A percentile compares a stretch with the other conserved stretches of the same genome.
phyloP scores from a whole-genome alignment of 2,888 invertebrate genomes.

The Dynastes hyllus region DNA sequence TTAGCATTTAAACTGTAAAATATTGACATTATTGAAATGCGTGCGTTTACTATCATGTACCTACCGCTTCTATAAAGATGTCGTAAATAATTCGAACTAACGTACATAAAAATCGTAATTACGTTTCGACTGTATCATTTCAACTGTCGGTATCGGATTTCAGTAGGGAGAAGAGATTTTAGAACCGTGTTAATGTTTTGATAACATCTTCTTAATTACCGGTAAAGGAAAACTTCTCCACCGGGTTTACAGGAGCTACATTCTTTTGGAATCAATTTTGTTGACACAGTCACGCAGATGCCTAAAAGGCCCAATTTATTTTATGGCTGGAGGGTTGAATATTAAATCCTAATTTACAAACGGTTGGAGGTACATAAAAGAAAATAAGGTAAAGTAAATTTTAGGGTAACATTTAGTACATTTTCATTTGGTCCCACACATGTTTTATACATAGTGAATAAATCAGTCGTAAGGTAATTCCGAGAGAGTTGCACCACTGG shows the following conservation, averaged over 20 bases:
- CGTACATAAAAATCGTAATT: conserved; percentile 27
- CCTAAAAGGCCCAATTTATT: not conserved
- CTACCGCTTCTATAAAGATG: conserved; percentile 9
- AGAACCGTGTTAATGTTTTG: conserved; percentile 22
- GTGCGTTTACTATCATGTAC: conserved; percentile 17
- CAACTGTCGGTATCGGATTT: conserved; percentile 2
- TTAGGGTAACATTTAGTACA: too few species aligned
- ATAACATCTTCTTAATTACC: conserved; percentile 17
- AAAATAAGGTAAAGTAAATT: too few species aligned
- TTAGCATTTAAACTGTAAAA: conserved; percentile 20
- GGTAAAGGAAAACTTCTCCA: not conserved
- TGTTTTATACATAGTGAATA: too few species aligned
- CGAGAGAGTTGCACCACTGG: too few species aligned
- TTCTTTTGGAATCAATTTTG: conserved; percentile 6
- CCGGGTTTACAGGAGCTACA: not conserved
- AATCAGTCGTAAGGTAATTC: too few species aligned
- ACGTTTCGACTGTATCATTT: conserved; percentile 3
- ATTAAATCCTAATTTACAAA: not conserved
- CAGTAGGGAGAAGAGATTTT: conserved; percentile 3
- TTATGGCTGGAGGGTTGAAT: not conserved
- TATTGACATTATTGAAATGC: conserved; percentile 35
- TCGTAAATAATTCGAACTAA: conserved; percentile 15
- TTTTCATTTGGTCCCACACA: too few species aligned
- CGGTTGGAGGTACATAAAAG: too few species aligned
- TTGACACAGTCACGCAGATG: not conserved